Evolutionary conservation across 1,140 invertebrate species (phyloP).

Genomic region (Bicyclus anynana): DNA sequence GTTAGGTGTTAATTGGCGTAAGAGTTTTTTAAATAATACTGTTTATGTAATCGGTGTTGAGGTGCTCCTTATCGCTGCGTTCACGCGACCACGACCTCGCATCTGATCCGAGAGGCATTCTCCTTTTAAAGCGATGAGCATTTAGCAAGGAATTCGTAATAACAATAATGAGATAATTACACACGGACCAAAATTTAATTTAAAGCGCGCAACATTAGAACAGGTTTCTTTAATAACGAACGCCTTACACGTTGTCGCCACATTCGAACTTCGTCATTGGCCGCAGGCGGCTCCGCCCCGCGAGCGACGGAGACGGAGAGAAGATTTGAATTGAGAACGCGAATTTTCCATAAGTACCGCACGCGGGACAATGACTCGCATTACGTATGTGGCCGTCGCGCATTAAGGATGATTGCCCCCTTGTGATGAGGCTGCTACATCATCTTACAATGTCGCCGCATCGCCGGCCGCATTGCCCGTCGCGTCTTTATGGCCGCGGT

Average conservation of each 20-base stretch:
- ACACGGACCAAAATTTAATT: slow-evolving; percentile 77
- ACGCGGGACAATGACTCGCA: slow-evolving; percentile 75
- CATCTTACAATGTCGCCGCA: slow-evolving; percentile 68
- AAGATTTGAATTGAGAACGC: slow-evolving; percentile 74
- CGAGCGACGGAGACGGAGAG: slow-evolving; percentile 68
- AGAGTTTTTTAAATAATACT: slow-evolving; percentile 2
- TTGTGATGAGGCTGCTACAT: slow-evolving; percentile 73
- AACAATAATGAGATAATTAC: slow-evolving; percentile 76
- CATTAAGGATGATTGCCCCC: slow-evolving; percentile 74
- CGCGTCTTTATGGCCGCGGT: slow-evolving; percentile 24
- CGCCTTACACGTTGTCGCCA: slow-evolving; percentile 75
- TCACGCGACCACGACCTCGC: slow-evolving; percentile 40
- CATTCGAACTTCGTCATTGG: slow-evolving; percentile 69
- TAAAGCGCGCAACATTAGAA: slow-evolving; percentile 76
- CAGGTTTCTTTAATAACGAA: slow-evolving; percentile 77
- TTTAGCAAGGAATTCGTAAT: slow-evolving; percentile 75
- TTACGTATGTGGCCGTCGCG: slow-evolving; percentile 73
- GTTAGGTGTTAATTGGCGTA: slow-evolving; percentile 48
- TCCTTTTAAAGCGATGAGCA: slow-evolving; percentile 66
- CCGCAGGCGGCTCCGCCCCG: slow-evolving; percentile 69
- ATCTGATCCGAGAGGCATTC: slow-evolving; percentile 47
- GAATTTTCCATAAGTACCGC: slow-evolving; percentile 76
- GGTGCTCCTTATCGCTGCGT: slow-evolving; percentile 36
- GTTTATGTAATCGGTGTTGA: slow-evolving; percentile 16
- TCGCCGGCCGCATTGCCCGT: slow-evolving; percentile 37